A percentile compares a stretch with the other conserved stretches of the same genome.
Evolutionary conservation across 2,113 vertebrate genomes (phyloP).

Genomic region (Terrapene triunguis): DNA sequence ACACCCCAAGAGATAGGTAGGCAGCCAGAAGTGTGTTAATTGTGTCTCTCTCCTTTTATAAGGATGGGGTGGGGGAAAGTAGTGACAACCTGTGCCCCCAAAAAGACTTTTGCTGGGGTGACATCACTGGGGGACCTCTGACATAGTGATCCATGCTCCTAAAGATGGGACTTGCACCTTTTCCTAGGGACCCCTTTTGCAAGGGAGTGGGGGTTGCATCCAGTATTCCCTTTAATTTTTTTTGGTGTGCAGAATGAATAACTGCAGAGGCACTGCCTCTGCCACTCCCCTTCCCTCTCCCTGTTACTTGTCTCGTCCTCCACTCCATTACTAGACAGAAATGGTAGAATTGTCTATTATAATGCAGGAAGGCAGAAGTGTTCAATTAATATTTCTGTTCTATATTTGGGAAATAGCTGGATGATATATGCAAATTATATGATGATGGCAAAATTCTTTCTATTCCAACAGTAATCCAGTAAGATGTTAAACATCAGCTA

Average conservation of each 20-base stretch:
- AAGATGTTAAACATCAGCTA: background rate
- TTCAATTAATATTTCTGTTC: background rate
- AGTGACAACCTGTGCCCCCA: background rate
- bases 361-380: background rate
- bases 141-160: too few species aligned
- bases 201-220: background rate
- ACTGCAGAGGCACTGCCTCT: background rate
- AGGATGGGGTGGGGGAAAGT: too few species aligned
- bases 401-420: background rate
- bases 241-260: background rate
- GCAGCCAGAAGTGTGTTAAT: background rate
- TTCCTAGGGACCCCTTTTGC: background rate
- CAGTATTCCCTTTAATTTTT: background rate
- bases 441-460: background rate
- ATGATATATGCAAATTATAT: background rate
- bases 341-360: constrained; percentile 4
- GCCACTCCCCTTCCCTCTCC: constrained; percentile 22
- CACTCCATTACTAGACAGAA: background rate
- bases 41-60: background rate
- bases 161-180: too few species aligned
- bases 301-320: constrained; percentile 25
- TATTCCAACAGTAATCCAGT: constrained; percentile 2
- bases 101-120: background rate
- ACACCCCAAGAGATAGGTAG: too few species aligned
- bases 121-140: background rate